Evolutionary conservation across 2,888 invertebrate species (phyloP), one percentile per base, ranked within the genome.

Genomic region (Tetragonisca angustula): DNA sequence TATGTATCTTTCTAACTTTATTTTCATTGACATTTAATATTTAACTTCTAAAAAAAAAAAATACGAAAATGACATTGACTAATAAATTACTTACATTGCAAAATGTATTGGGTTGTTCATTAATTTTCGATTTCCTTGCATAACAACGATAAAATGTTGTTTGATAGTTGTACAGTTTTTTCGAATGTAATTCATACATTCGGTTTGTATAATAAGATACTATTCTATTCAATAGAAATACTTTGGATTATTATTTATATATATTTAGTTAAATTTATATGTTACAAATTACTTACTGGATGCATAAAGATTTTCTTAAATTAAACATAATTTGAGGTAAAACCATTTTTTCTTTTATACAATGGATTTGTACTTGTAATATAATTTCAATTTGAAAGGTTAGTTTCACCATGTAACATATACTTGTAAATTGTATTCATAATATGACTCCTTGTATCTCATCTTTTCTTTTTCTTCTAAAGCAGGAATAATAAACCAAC

Each of bases 261-360:
- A 43, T n/a, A 4, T 3, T 56, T 32, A 9, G 0, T 54, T 17
- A 64, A 59, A 6, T 0, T 27, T n/a, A 17, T 36, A 21, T 71
- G 11, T 32, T 27, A 27, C 15, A n/a, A 49, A 50, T 24, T 81
- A 83, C 82, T 81, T 62, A 83, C 83, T 49, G 68, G 13, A 9
- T 76, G 2, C 11, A 24, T 52, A 81, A 19, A 36, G 21, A 24
- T 32, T 27, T 76, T 1, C 1, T 81, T 4, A 50, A 36, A 9
- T 19, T 54, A 68, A 2, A 9, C 2, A 56, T 72, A 0, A 56
- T 56, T 62, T 59, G 50, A 24, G 17, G 11, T 11, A 56, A 27
- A 15, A 68, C 27, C 59, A 82, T 76, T 50, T 68, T 70, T 0
- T 0, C n/a, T 56, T 9, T 27, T 27, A 19, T 19, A 61, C 27